Conservation (phyloP, 1,140 invertebrate species). For the Nephila pilipes region DNA sequence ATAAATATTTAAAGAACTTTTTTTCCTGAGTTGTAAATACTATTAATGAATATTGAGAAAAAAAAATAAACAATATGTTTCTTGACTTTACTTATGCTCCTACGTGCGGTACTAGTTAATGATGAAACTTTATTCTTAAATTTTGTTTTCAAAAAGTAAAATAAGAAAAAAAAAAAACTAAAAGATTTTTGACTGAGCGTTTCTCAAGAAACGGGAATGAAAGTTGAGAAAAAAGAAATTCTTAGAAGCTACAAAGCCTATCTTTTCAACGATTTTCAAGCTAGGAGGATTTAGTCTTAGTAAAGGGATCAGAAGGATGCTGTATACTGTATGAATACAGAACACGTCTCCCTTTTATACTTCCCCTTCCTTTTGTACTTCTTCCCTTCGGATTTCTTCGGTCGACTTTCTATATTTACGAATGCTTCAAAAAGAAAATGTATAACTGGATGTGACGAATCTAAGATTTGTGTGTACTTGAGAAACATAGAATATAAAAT, state of each 20-base stretch:
- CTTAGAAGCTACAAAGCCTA: slow-evolving; percentile 16
- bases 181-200: background rate
- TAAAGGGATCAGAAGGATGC: slow-evolving; percentile 38
- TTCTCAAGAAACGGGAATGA: background rate
- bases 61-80: too few relatives aligned
- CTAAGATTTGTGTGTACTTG: background rate
- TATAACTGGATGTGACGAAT: slow-evolving; percentile 14
- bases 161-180: background rate
- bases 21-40: too few relatives aligned
- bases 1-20: too few relatives aligned
- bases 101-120: background rate
- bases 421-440: background rate
- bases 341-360: slow-evolving; percentile 37
- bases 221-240: background rate
- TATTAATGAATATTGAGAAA: too few relatives aligned
- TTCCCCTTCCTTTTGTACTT: slow-evolving; percentile 6
- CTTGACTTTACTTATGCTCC: too few relatives aligned
- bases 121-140: background rate
- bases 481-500: background rate
- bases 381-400: slow-evolving; percentile 1
- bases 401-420: slow-evolving; percentile 44
- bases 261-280: slow-evolving; percentile 39
- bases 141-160: background rate
- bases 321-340: slow-evolving; percentile 5
- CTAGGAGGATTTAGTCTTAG: slow-evolving; percentile 18